These are phyloP conservation scores for Elanus axillaris DNA, from an alignment of 2,113 vertebrate species.

Conservation along the genomic window DNA sequence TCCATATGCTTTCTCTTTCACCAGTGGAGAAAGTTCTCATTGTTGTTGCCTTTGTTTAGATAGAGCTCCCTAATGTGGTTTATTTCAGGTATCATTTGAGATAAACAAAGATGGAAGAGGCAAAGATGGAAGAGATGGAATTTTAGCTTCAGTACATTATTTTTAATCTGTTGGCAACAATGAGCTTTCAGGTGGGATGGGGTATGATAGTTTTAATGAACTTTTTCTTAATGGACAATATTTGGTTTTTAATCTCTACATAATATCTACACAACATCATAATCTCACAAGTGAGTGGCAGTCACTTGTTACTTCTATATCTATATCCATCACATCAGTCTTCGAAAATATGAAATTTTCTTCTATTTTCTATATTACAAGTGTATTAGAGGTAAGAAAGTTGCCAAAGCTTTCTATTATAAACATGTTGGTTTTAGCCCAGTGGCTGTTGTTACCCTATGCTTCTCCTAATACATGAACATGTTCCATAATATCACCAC, in stretches of 20 bases:
- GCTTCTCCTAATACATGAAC: background rate
- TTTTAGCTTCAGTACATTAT: background rate
- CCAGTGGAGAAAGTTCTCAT: background rate
- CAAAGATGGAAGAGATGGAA: background rate
- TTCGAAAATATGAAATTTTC: background rate
- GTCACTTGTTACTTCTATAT: background rate
- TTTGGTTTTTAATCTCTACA: background rate
- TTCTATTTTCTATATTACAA: background rate
- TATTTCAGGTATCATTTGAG: background rate
- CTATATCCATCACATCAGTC: background rate
- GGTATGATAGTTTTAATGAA: background rate
- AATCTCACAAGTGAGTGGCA: background rate
- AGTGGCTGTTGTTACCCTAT: background rate
- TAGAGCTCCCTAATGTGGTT: background rate
- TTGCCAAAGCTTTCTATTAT: background rate
- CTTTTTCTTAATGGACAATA: background rate
- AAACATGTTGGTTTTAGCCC: background rate
- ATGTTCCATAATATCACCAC: background rate
- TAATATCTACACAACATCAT: background rate
- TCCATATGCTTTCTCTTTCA: background rate
- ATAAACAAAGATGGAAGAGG: background rate
- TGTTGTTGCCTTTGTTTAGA: background rate
- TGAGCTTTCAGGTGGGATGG: background rate
- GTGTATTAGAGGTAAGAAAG: background rate
- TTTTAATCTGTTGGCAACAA: background rate